Base-by-base conservation (phyloP, 1,140 invertebrate species). In the Tribolium castaneum region DNA sequence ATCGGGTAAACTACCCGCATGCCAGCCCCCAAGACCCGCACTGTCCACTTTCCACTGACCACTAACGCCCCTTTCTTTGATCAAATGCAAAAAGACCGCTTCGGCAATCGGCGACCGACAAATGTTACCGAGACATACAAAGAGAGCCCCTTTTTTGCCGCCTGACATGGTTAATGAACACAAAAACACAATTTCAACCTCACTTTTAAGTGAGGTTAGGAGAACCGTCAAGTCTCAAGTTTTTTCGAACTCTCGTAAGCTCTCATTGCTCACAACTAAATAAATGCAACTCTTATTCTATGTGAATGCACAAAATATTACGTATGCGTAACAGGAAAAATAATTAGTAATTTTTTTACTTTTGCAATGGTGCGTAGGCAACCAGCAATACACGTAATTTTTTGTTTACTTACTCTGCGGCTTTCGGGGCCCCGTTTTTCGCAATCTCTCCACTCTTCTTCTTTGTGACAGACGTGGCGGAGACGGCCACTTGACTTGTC, bases 51-150 rank as follows among this genome's bases (percentile, higher is more conserved):
- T 88, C 96, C 96, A 98, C 81, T 86, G 50, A 12, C 81, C 30
- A 78, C 78, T 2, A 77, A 86, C 6, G 82, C 87, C 78, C 86
- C 85, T 81, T 88, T 90, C 82, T 87, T 90, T 85, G 6, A 85
- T 77, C 70, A 86, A n/a, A 78, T 97, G 90, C 25, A 90, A 86
- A 88, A 98, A 97, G 0, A 98, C 94, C 6, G 95, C 96, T 87
- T 98, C 96, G 13, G 96, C 96, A 79, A 98, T 98, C 4, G 97
- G 96, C 9, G 96, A 98, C n/a, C 97, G 91, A 86, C 97, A 98
- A 81, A 97, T 98, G 84, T 98, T 86, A 89, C 89, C 89, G 83
- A 90, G 86, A 79, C 89, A 90, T 62, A 90, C 86, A 88, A 90
- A 90, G 30, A 90, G 81, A 14, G 88, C 88, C 82, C 84, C 88